These are phyloP conservation scores for Prionailurus viverrinus DNA, from an alignment of 2,113 vertebrate genomes.

Conservation along the genomic window DNA sequence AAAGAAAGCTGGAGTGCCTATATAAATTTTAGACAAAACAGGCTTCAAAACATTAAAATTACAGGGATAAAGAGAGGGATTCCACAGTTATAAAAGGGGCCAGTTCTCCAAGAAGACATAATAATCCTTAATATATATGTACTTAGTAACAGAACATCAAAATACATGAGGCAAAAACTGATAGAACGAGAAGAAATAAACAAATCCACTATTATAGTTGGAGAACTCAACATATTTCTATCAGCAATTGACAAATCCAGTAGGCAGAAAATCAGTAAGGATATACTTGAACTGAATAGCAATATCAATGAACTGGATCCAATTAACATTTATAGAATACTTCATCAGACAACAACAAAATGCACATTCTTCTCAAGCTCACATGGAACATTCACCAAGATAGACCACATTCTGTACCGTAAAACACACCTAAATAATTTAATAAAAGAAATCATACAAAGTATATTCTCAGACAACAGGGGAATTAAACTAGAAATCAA, in stretches of 20 bases:
- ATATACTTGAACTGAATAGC: neutral
- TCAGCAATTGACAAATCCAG: neutral
- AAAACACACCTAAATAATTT: neutral
- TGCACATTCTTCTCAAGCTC: neutral
- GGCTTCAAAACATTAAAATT: neutral
- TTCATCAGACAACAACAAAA: neutral
- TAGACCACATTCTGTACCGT: neutral
- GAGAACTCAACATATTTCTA: neutral
- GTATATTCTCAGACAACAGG: neutral
- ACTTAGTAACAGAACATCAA: neutral
- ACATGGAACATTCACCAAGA: neutral
- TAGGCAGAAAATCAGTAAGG: neutral
- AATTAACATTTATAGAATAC: neutral
- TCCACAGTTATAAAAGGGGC: neutral
- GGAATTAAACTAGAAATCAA: constrained; percentile 37
- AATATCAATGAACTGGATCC: neutral
- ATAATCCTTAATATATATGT: neutral
- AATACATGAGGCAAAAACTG: neutral
- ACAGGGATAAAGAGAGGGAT: neutral
- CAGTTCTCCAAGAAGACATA: neutral
- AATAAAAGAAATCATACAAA: constrained; percentile 21
- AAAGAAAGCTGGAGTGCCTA: neutral
- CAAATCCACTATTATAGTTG: neutral
- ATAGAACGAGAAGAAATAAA: neutral
- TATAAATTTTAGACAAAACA: neutral